Conservation (phyloP, 2,113 vertebrate species). For the Pyrgilauda ruficollis region DNA sequence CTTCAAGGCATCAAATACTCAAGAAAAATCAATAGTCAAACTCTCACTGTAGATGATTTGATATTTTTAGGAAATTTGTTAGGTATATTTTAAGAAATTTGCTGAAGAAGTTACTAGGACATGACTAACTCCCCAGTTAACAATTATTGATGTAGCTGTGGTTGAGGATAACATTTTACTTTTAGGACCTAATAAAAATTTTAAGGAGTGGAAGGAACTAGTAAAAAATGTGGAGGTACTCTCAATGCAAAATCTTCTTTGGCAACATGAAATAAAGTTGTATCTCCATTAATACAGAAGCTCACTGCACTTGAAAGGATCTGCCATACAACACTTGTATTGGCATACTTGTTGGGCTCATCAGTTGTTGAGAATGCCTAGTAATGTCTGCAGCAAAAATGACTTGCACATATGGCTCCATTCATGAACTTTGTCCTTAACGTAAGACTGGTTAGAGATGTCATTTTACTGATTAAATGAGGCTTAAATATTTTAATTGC, state of each 20-base stretch:
- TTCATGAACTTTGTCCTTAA: not conserved
- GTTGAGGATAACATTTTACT: not conserved
- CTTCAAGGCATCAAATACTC: not conserved
- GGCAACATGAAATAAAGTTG: not conserved
- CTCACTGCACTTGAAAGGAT: not conserved
- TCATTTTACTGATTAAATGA: not conserved
- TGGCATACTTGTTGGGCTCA: not conserved
- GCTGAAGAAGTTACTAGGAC: not conserved
- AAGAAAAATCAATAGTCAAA: not conserved
- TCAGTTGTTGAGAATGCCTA: not conserved
- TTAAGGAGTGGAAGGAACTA: not conserved
- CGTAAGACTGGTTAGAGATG: not conserved
- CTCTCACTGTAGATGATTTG: not conserved
- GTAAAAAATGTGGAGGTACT: not conserved
- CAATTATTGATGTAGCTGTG: not conserved
- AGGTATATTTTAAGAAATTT: not conserved
- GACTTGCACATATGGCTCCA: not conserved
- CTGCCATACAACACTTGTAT: not conserved
- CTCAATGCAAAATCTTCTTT: not conserved
- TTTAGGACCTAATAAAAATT: not conserved
- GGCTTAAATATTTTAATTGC: not conserved
- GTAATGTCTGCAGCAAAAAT: not conserved
- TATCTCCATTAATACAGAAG: not conserved
- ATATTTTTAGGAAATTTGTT: not conserved
- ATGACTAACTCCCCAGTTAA: fast-evolving